Base-by-base conservation (phyloP, 2,888 invertebrate species). In the Marasmarcha lunaedactyla region DNA sequence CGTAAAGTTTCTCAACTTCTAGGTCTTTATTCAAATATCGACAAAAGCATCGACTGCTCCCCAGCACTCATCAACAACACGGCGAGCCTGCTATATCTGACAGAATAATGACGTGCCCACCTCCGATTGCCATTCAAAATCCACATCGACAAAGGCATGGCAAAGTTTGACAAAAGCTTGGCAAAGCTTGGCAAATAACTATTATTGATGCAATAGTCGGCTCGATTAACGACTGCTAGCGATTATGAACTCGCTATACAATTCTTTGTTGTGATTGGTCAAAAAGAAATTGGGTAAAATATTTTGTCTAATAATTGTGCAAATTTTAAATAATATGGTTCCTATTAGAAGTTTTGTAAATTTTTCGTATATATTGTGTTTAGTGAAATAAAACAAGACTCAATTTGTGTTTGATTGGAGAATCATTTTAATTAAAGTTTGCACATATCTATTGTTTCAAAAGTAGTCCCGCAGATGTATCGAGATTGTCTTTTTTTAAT, bases 101-200 rank as follows among this genome's bases (percentile, higher is more conserved):
- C 65, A 63, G 60, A 63, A 71, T 70, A 72, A 73, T 67, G 71
- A 72, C 68, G 66, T 57, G 71, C 77, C 77, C 68, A 76, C 79
- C 77, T 72, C 60, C 57, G 59, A 54, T 55, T 56, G 53, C 68
- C 63, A 74, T 81, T 77, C 64, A 71, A 50, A 47, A 63, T 68
- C 71, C 65, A 63, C 69, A 58, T 65, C 68, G 66, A 78, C 79
- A 81, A 81, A 74, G 56, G 74, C 62, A 62, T 59, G 57, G 76
- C 77, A 79, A 79, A 79, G 20, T 20, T 5, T 20, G 20, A 20
- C 20, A 20, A 20, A 20, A 20, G 20, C 20, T 20, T 7, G 20
- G 20, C 7, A 81, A 74, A 57, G 74, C 62, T 61, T 59, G 57
- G 76, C 77, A 79, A 79, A 79, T 79, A 78, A 57, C 70, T 60